Conservation (phyloP, 37 sponge, comb jelly and placozoan species). For the Halisarca cf. caerulea region DNA sequence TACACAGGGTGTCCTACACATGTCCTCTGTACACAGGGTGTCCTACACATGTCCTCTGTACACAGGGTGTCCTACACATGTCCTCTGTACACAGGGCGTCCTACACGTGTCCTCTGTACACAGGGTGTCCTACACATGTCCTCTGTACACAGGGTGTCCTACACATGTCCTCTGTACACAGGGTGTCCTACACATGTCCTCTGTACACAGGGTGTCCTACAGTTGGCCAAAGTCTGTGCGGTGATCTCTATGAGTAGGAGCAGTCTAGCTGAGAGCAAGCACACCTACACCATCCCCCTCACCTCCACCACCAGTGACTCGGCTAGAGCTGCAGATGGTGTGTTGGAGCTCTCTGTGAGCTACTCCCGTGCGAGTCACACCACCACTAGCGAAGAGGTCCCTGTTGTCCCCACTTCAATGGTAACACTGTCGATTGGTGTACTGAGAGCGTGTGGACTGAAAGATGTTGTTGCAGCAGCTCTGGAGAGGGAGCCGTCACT, state of each 20-base stretch:
- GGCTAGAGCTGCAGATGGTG: constrained; percentile 14
- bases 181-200: too few relatives aligned
- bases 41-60: too few relatives aligned
- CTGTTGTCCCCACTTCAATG: neutral
- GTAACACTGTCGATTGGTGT: constrained; percentile 55
- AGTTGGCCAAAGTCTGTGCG: constrained; percentile 80
- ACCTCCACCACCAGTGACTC: constrained; percentile 12
- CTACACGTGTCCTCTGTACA: too few relatives aligned
- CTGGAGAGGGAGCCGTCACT: constrained; percentile 30
- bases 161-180: too few relatives aligned
- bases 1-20: too few relatives aligned
- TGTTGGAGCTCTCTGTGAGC: constrained; percentile 52
- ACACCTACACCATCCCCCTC: constrained; percentile 64
- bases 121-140: too few relatives aligned
- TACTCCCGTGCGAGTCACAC: constrained; percentile 15
- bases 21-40: too few relatives aligned
- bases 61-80: too few relatives aligned
- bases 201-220: constrained; percentile 57
- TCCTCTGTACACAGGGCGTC: too few relatives aligned
- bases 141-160: too few relatives aligned
- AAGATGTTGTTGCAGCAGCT: constrained; percentile 56
- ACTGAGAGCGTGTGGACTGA: constrained; percentile 71
- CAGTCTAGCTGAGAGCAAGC: neutral
- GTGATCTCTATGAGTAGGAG: constrained; percentile 66
- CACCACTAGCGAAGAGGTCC: neutral